Conservation (phyloP, 2,113 vertebrate species). For the Apeltes quadracus region DNA sequence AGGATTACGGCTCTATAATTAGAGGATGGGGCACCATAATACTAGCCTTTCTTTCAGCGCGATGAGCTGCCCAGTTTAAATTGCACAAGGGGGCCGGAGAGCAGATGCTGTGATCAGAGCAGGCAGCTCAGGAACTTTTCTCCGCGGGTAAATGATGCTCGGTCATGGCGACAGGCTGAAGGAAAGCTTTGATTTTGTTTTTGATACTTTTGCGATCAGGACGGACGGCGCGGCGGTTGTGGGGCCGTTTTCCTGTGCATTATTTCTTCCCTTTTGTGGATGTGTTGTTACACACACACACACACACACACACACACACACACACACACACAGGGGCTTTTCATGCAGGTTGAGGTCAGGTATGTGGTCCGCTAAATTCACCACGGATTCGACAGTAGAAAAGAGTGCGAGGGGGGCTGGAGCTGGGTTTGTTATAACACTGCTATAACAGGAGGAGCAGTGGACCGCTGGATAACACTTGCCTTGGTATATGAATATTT, state of each 20-base stretch:
- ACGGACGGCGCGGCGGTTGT: too few species aligned
- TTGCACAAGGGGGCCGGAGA: conserved; percentile 60
- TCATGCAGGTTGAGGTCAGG: conserved; percentile 14
- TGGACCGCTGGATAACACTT: conserved; percentile 59
- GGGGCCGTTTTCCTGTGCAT: too few species aligned
- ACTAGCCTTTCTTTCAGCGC: conserved; percentile 67
- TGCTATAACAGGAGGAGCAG: conserved; percentile 32
- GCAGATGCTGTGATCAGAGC: conserved; percentile 66
- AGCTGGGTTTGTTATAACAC: conserved; percentile 26
- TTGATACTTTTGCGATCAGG: conserved; percentile 29
- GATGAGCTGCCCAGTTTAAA: conserved; percentile 65
- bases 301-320: neutral
- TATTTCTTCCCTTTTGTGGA: too few species aligned
- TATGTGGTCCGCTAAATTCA: conserved; percentile 44
- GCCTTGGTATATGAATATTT: conserved; percentile 73
- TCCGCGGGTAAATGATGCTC: conserved; percentile 33
- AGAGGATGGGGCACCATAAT: conserved; percentile 74
- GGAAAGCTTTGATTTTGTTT: neutral
- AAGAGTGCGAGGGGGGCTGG: conserved; percentile 9
- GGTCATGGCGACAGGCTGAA: conserved; percentile 10
- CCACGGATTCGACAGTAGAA: conserved; percentile 21
- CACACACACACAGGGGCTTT: conserved; percentile 16
- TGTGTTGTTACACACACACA: conserved; percentile 32
- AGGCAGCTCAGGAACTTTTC: conserved; percentile 51
- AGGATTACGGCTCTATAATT: conserved; percentile 80